Conservation (phyloP, 2,113 vertebrate genomes). For the Eublepharis macularius region DNA sequence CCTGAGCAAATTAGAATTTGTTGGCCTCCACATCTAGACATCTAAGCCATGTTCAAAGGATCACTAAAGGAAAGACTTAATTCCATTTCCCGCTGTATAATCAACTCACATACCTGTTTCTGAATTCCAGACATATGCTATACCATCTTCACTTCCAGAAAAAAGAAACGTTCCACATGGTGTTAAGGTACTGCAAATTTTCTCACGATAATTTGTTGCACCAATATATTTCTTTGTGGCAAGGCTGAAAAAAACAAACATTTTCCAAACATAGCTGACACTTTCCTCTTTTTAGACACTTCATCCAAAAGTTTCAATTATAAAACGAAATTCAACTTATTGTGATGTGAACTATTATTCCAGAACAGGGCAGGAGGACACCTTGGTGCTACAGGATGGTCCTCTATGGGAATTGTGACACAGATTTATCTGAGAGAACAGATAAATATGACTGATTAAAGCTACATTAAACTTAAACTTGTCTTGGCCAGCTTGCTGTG, state of each 20-base stretch:
- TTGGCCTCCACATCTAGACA: too few relatives aligned
- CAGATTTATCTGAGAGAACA: too few relatives aligned
- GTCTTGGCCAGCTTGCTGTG: too few relatives aligned
- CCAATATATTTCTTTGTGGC: constrained; percentile 90
- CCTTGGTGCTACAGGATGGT: not conserved
- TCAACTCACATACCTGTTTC: constrained; percentile 86
- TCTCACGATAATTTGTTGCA: constrained; percentile 92
- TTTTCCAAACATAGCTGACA: constrained; percentile 14
- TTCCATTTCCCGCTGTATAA: not conserved
- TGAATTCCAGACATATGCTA: constrained; percentile 94
- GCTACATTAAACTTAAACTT: too few relatives aligned
- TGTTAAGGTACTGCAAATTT: constrained; percentile 91
- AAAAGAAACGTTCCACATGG: constrained; percentile 94
- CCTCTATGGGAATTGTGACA: not conserved
- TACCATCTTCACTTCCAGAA: constrained; percentile 95
- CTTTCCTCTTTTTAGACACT: not conserved
- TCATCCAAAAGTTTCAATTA: not conserved
- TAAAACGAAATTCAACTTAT: not conserved
- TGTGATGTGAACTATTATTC: not conserved
- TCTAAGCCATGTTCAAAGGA: not conserved
- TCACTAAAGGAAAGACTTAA: constrained; percentile 11
- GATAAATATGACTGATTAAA: too few relatives aligned
- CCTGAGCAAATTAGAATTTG: too few relatives aligned
- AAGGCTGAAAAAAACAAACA: constrained; percentile 72
- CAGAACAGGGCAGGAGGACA: not conserved